These are phyloP conservation scores for Ceratothoa steindachneri DNA, from an alignment of 2,888 invertebrate genomes.

Conservation along the genomic window DNA sequence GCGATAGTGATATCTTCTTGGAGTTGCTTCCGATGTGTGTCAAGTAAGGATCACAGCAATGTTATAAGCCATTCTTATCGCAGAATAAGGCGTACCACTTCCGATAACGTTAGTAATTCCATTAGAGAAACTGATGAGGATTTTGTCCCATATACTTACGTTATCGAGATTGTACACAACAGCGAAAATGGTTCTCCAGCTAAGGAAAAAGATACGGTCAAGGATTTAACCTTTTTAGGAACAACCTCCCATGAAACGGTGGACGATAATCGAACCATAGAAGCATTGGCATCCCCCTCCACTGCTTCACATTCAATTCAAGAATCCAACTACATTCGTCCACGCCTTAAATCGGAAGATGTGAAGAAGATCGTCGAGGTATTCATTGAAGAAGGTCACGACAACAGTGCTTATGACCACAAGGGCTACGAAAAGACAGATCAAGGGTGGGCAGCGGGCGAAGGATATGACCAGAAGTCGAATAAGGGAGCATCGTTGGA, in stretches of 20 bases:
- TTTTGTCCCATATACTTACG: conserved; percentile 37
- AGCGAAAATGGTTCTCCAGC: too few relatives aligned
- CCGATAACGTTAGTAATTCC: too few relatives aligned
- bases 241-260: not conserved
- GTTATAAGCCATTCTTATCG: too few relatives aligned
- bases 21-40: too few relatives aligned
- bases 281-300: not conserved
- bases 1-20: too few relatives aligned
- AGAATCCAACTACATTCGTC: conserved; percentile 18
- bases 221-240: too few relatives aligned
- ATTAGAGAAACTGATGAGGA: conserved; percentile 2
- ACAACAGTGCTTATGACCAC: conserved; percentile 39
- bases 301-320: too few relatives aligned
- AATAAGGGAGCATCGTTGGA: not conserved
- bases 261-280: not conserved
- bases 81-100: too few relatives aligned
- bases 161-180: conserved; percentile 27
- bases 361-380: conserved; percentile 37
- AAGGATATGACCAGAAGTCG: conserved; percentile 16
- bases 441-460: conserved; percentile 18
- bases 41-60: too few relatives aligned
- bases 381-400: conserved; percentile 38
- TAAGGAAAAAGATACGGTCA: conserved; percentile 6
- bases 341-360: conserved; percentile 35
- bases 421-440: conserved; percentile 29